Percentiles rank a stretch among this genome's conserved stretches.
phyloP scores from a whole-genome alignment of 2,888 invertebrate genomes.

The Theodoxus fluviatilis region DNA sequence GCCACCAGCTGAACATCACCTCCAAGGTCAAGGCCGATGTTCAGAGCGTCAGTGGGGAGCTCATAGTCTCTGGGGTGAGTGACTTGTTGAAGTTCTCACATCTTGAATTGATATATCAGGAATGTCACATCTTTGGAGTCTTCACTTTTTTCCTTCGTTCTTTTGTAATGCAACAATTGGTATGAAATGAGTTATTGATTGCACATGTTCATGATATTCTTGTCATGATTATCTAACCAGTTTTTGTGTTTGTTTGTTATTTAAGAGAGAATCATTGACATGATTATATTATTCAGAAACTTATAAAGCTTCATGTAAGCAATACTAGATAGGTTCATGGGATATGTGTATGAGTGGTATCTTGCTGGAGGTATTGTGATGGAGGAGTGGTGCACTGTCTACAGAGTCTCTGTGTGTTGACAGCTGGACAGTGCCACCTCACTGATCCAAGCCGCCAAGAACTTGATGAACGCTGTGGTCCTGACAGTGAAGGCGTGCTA shows the following conservation, averaged over 20 bases:
- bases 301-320: too few species aligned
- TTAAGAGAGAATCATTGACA: too few species aligned
- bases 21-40: constrained; percentile 99
- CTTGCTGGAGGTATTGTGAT: too few species aligned
- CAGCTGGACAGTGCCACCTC: constrained; percentile 98
- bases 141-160: not conserved
- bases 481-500: constrained; percentile 97
- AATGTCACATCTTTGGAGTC: not conserved
- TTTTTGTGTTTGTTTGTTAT: too few species aligned
- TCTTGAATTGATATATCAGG: not conserved
- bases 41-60: constrained; percentile 97
- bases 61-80: constrained; percentile 94
- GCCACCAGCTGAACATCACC: constrained; percentile 98
- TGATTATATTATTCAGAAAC: too few species aligned
- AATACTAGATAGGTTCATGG: too few species aligned
- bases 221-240: too few species aligned
- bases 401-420: not conserved
- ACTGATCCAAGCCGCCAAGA: constrained; percentile 97
- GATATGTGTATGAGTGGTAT: too few species aligned
- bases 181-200: not conserved
- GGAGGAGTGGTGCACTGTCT: too few species aligned
- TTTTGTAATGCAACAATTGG: not conserved
- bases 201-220: not conserved
- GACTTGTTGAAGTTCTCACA: not conserved
- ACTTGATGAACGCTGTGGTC: constrained; percentile 99